These are phyloP conservation scores for Aphidius ervi DNA, from an alignment of 1,140 invertebrate species.

Conservation along the genomic window DNA sequence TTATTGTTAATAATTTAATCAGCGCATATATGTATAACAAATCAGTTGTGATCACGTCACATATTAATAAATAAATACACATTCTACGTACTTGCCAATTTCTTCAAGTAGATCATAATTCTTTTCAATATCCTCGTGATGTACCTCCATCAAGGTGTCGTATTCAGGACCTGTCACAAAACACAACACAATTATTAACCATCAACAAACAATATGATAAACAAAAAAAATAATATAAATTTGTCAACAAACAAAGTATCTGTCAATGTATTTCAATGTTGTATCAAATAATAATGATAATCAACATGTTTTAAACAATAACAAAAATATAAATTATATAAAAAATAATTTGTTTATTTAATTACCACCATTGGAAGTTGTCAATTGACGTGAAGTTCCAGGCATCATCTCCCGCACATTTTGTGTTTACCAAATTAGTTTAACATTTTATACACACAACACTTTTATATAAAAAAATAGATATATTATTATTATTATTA, in stretches of 20 bases:
- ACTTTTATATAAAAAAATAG: constrained; percentile 6
- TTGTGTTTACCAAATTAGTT: constrained; percentile 29
- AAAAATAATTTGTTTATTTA: constrained; percentile 23
- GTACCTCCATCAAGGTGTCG: constrained; percentile 55
- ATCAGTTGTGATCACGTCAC: background rate
- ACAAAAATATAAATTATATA: constrained; percentile 18
- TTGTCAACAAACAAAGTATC: constrained; percentile 11
- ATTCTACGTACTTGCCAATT: constrained; percentile 59
- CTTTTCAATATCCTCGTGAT: constrained; percentile 58
- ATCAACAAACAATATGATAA: constrained; percentile 17
- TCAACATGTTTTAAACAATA: constrained; percentile 10
- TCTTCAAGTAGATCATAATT: constrained; percentile 59
- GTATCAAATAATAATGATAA: constrained; percentile 36
- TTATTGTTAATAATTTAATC: background rate
- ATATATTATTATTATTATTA: background rate
- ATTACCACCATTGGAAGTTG: constrained; percentile 41
- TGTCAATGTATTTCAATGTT: constrained; percentile 18
- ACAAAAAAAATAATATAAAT: constrained; percentile 8
- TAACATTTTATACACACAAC: constrained; percentile 27
- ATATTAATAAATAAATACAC: constrained; percentile 27
- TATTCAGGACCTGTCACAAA: constrained; percentile 41
- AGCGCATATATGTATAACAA: background rate
- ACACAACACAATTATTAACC: constrained; percentile 5
- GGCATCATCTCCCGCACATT: constrained; percentile 50
- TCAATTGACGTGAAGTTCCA: constrained; percentile 43